phyloP scores from a whole-genome alignment of 1,140 invertebrate species.

The Penaeus indicus region DNA sequence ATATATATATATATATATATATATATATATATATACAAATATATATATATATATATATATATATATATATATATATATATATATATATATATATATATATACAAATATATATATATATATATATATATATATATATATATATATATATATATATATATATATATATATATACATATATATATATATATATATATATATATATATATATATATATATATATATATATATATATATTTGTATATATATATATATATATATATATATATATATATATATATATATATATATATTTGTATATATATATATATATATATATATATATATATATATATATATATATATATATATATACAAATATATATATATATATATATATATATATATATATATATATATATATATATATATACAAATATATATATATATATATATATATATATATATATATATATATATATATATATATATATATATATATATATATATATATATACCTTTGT shows the following conservation, averaged over 20 bases:
- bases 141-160: background rate
- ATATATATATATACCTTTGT: background rate
- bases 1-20: slow-evolving; percentile 11
- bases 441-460: slow-evolving; percentile 27
- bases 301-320: background rate
- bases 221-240: background rate
- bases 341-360: background rate
- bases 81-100: slow-evolving; percentile 3
- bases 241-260: slow-evolving; percentile 21
- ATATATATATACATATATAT: background rate
- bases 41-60: background rate
- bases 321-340: slow-evolving; percentile 3
- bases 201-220: background rate
- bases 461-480: slow-evolving; percentile 25
- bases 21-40: background rate
- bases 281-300: slow-evolving; percentile 11
- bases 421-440: slow-evolving; percentile 10
- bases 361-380: slow-evolving; percentile 3
- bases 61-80: background rate
- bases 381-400: slow-evolving; percentile 1
- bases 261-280: slow-evolving; percentile 25
- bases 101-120: slow-evolving; percentile 3
- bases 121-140: slow-evolving; percentile 5
- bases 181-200: background rate
- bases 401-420: background rate